Evolutionary conservation across 2,797 vertebrate species (phyloP).

Genomic region (Hypotaenidia okinawae): DNA sequence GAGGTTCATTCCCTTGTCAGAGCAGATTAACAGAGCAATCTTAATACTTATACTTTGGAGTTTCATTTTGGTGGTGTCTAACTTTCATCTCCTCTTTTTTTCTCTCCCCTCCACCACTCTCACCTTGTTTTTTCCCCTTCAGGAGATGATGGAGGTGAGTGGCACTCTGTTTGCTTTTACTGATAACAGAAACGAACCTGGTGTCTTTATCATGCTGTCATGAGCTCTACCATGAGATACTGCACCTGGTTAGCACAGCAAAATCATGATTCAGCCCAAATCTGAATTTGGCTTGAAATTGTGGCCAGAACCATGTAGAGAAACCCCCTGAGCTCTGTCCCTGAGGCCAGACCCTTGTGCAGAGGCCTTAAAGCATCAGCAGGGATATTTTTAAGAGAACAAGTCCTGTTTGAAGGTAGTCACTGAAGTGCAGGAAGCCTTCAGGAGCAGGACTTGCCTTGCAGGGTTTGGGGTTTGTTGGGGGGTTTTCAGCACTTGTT

Average conservation of each 20-base stretch:
- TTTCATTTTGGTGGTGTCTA: neutral
- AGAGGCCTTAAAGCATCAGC: neutral
- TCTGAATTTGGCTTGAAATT: neutral
- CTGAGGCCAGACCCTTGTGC: neutral
- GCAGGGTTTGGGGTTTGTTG: no score
- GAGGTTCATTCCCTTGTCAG: neutral
- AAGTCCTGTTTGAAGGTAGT: neutral
- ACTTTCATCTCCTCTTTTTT: neutral
- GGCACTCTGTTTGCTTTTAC: neutral
- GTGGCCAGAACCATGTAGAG: neutral
- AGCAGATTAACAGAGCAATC: neutral
- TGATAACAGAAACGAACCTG: neutral
- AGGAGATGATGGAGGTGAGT: constrained; percentile 57
- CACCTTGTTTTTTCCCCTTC: neutral
- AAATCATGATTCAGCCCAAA: neutral
- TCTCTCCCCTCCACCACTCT: neutral
- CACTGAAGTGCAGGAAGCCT: neutral
- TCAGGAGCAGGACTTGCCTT: neutral
- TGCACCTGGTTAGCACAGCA: neutral
- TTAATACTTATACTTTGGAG: neutral
- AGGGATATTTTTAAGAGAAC: neutral
- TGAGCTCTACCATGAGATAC: neutral
- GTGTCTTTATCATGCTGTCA: neutral
- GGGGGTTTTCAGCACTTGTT: neutral
- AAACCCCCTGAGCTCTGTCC: neutral